phyloP scores from a whole-genome alignment of 2,888 invertebrate genomes.

The Chalcis sispes region DNA sequence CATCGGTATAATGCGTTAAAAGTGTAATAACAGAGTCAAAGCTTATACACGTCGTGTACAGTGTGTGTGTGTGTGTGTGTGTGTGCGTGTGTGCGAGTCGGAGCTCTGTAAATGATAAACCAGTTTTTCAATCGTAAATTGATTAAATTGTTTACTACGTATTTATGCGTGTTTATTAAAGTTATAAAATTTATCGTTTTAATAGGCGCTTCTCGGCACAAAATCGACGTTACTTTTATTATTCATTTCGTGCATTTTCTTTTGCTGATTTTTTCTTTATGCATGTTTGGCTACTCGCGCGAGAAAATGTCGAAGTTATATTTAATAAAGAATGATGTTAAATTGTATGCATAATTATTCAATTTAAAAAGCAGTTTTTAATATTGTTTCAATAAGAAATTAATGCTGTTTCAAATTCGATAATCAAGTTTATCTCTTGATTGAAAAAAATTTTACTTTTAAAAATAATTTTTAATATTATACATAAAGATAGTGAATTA shows the following conservation, averaged over 20 bases:
- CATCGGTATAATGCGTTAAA: not conserved
- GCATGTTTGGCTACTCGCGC: not conserved
- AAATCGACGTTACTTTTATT: not conserved
- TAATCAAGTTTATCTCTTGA: too few relatives aligned
- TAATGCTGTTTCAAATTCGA: too few relatives aligned
- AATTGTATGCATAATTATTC: too few relatives aligned
- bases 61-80: too few relatives aligned
- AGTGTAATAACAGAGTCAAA: slow-evolving; percentile 1
- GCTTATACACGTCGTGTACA: not conserved
- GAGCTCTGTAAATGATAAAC: not conserved
- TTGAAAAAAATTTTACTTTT: too few relatives aligned
- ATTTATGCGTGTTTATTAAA: not conserved
- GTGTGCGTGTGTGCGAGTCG: too few relatives aligned
- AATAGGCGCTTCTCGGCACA: not conserved
- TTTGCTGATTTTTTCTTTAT: not conserved
- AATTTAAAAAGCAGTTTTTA: too few relatives aligned
- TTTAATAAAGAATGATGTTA: not conserved
- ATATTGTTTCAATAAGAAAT: too few relatives aligned
- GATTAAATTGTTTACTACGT: not conserved
- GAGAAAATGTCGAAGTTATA: not conserved
- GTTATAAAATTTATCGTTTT: not conserved
- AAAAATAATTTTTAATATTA: too few relatives aligned
- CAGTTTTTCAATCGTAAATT: slow-evolving; percentile 14
- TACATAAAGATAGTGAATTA: too few relatives aligned
- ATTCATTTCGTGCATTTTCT: not conserved